Conservation (phyloP, 2,888 invertebrate genomes). For the Chesias legatella region DNA sequence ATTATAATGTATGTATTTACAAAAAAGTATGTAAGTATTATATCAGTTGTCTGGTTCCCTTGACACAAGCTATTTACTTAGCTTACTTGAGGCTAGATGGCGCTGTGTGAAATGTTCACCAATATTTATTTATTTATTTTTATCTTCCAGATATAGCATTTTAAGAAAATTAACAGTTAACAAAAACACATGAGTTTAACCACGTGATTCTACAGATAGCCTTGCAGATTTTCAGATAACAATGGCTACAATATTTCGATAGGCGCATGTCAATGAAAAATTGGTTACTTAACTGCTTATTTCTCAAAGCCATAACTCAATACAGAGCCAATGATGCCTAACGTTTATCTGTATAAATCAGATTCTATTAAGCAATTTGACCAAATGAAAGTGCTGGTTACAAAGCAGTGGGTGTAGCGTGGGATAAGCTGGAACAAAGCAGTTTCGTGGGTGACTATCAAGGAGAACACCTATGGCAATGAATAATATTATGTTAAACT, state of each 20-base stretch:
- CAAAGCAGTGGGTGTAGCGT: constrained; percentile 61
- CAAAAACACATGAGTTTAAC: constrained; percentile 18
- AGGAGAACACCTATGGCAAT: constrained; percentile 54
- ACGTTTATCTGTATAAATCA: constrained; percentile 50
- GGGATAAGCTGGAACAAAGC: constrained; percentile 48
- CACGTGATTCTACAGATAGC: constrained; percentile 20
- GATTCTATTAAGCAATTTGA: constrained; percentile 56
- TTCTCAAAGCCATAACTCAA: constrained; percentile 11
- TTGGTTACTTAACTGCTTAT: no score
- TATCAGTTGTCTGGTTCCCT: no score
- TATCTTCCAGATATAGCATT: no score
- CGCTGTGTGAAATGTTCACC: no score
- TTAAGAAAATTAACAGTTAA: no score
- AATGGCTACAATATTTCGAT: no score
- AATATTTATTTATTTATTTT: no score
- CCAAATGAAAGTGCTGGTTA: constrained; percentile 62
- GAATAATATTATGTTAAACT: constrained; percentile 4
- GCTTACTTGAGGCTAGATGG: no score
- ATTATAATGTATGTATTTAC: no score
- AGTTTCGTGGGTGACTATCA: constrained; percentile 60
- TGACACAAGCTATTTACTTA: no score
- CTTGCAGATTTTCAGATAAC: constrained; percentile 16
- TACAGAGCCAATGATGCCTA: constrained; percentile 25
- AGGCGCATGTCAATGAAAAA: no score
- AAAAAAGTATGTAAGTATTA: no score